These are phyloP conservation scores for Malacosoma neustria DNA, from an alignment of 2,888 invertebrate species.

Conservation along the genomic window DNA sequence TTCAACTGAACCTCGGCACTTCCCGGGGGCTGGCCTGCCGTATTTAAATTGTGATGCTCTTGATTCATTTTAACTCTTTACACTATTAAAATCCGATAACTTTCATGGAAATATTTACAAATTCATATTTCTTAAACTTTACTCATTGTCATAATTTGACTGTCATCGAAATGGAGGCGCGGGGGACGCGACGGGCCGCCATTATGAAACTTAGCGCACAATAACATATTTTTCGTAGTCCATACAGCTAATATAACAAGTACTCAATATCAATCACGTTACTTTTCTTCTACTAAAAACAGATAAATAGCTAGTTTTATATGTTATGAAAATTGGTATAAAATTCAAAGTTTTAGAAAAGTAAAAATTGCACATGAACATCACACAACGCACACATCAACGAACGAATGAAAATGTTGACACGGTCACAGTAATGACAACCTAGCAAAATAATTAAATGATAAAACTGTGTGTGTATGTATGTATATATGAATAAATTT, in stretches of 20 bases:
- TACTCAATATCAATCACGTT: background rate
- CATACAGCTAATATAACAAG: background rate
- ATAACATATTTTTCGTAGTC: conserved; percentile 54
- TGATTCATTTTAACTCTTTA: conserved; percentile 63
- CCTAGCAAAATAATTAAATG: conserved; percentile 8
- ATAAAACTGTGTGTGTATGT: no score
- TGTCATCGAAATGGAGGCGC: conserved; percentile 78
- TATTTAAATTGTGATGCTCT: conserved; percentile 72
- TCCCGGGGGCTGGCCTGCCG: conserved; percentile 74
- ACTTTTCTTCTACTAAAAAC: background rate
- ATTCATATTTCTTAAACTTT: conserved; percentile 60
- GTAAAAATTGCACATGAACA: background rate
- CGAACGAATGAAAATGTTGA: conserved; percentile 55
- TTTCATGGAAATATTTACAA: conserved; percentile 47
- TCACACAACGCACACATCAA: conserved; percentile 37
- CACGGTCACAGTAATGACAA: conserved; percentile 44
- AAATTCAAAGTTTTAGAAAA: background rate
- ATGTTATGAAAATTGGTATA: no score
- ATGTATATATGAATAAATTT: no score
- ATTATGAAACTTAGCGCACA: conserved; percentile 74
- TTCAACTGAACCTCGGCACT: conserved; percentile 66
- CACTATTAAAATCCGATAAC: conserved; percentile 24
- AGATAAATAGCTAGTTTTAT: background rate
- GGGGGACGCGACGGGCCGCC: conserved; percentile 81
- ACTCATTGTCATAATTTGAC: conserved; percentile 73